Evolutionary conservation across 30 jellyfish, hydroid and myxozoan genomes (phyloP).

Genomic region (Morbakka virulenta): DNA sequence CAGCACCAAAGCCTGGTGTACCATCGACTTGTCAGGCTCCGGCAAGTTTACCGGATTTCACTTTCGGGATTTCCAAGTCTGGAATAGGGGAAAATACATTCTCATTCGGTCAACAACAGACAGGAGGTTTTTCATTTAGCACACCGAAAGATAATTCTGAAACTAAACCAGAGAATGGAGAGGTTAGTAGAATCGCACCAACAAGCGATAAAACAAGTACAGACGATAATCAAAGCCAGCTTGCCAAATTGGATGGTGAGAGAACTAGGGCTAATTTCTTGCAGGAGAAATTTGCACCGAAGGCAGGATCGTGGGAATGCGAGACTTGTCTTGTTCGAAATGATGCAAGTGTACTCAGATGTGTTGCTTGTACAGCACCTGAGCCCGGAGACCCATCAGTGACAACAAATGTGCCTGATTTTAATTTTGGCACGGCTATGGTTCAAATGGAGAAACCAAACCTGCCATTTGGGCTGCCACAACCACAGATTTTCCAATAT

Average conservation of each 20-base stretch:
- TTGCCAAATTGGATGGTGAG: background rate
- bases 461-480: background rate
- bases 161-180: background rate
- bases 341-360: background rate
- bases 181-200: too few species aligned
- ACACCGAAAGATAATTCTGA: background rate
- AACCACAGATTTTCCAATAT: too few species aligned
- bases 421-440: background rate
- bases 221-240: background rate
- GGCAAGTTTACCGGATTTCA: background rate
- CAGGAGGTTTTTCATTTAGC: background rate
- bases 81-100: background rate
- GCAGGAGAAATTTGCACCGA: background rate
- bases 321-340: slow-evolving; percentile 44
- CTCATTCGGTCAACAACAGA: background rate
- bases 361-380: slow-evolving; percentile 45
- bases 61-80: background rate
- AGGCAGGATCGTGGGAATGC: slow-evolving; percentile 59
- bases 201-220: background rate
- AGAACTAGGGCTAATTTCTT: too few species aligned
- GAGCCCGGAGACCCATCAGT: slow-evolving; percentile 12
- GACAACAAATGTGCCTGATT: background rate
- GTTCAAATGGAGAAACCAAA: too few species aligned
- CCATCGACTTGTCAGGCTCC: background rate
- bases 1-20: slow-evolving; percentile 30